Percentiles rank a stretch among this genome's conserved stretches.
phyloP scores from a whole-genome alignment of 1,140 invertebrate species.

The Armadillidium nasatum region DNA sequence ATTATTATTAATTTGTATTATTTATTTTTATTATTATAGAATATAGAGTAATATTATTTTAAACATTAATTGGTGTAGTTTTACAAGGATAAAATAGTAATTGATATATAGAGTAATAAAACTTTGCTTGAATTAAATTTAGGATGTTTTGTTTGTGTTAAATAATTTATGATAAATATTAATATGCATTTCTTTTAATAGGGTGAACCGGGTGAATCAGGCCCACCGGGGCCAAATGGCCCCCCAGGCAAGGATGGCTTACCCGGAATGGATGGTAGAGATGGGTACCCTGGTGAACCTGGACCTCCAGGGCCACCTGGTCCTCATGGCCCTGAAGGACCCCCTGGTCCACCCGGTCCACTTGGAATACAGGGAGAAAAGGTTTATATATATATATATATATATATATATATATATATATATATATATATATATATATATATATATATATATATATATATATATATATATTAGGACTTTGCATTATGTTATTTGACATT shows the following conservation, averaged over 20 bases:
- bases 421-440: background rate
- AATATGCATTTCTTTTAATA: constrained; percentile 49
- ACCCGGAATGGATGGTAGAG: constrained; percentile 70
- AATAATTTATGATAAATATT: background rate
- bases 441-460: background rate
- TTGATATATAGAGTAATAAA: too few species aligned
- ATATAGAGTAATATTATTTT: too few species aligned
- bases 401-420: too few species aligned
- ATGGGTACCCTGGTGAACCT: constrained; percentile 55
- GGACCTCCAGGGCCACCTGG: constrained; percentile 67
- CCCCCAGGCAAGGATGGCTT: constrained; percentile 67
- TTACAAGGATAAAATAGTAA: too few species aligned
- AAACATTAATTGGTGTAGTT: too few species aligned
- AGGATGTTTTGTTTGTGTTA: background rate
- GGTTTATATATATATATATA: constrained; percentile 7
- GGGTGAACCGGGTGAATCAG: constrained; percentile 86
- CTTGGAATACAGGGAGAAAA: constrained; percentile 63
- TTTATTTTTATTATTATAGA: too few species aligned
- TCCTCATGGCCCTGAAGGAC: constrained; percentile 57
- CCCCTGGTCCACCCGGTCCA: constrained; percentile 58
- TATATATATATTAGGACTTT: too few species aligned
- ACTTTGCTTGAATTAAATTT: too few species aligned
- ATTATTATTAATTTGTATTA: too few species aligned
- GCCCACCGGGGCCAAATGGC: constrained; percentile 77
- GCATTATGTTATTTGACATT: too few species aligned